A percentile compares a stretch with the other conserved stretches of the same genome.
These are phyloP conservation scores for Ctenochaetus hawaiiensis DNA, from an alignment of 2,797 vertebrate species.

Conservation along the genomic window DNA sequence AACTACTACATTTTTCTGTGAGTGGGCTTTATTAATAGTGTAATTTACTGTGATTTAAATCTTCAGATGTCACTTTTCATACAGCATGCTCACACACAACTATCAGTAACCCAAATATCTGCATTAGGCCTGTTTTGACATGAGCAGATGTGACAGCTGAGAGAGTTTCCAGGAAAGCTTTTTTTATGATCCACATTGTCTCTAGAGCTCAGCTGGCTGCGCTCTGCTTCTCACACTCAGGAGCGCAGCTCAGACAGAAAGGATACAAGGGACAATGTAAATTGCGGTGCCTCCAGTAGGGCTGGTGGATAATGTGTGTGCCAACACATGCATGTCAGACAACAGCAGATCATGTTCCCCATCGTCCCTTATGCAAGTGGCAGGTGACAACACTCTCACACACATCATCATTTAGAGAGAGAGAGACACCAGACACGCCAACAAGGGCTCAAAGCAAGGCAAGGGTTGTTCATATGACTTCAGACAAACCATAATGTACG, in stretches of 20 bases:
- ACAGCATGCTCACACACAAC: not conserved
- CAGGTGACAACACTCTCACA: conserved; percentile 59
- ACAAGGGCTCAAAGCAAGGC: conserved; percentile 21
- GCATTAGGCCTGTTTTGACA: too few relatives aligned
- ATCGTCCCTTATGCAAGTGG: conserved; percentile 42
- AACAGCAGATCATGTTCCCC: conserved; percentile 70
- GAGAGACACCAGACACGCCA: conserved; percentile 61
- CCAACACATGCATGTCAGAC: conserved; percentile 59
- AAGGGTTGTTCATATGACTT: conserved; percentile 18
- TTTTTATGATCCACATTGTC: not conserved
- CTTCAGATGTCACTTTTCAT: not conserved
- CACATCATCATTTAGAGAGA: conserved; percentile 43
- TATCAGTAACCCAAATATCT: not conserved
- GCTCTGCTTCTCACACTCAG: conserved; percentile 46
- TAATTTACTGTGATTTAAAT: not conserved
- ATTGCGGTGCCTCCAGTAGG: conserved; percentile 23
- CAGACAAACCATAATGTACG: conserved; percentile 12
- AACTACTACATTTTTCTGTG: not conserved
- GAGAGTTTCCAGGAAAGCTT: not conserved
- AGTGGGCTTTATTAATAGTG: not conserved
- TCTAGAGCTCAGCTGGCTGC: conserved; percentile 33
- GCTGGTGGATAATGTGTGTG: conserved; percentile 48
- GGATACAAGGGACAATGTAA: conserved; percentile 42
- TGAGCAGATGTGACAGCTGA: not conserved
- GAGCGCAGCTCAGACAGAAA: conserved; percentile 45